Percentiles rank a stretch among this genome's conserved stretches.
Evolutionary conservation across 2,113 vertebrate species (phyloP).

Genomic region (Erythrocebus patas): DNA sequence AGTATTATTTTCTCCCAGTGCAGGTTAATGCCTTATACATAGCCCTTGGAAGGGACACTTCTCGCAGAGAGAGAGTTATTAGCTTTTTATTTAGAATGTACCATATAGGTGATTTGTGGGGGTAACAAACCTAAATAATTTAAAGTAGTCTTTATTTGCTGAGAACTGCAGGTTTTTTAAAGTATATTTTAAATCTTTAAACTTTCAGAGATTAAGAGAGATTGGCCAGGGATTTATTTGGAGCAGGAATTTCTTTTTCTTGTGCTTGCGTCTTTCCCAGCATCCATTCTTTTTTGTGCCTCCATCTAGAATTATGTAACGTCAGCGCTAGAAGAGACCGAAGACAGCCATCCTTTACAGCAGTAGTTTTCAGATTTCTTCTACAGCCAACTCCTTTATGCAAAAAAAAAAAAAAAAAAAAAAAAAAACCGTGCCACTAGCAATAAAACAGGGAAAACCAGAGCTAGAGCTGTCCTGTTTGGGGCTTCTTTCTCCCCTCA

Average conservation of each 20-base stretch:
- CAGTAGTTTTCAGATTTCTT: neutral
- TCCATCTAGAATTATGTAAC: neutral
- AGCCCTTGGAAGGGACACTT: slow-evolving; percentile 32
- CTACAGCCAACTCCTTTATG: slow-evolving; percentile 13
- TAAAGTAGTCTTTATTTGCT: slow-evolving; percentile 74
- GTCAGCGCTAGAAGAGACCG: neutral
- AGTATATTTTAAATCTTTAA: slow-evolving; percentile 75
- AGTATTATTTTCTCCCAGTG: slow-evolving; percentile 46
- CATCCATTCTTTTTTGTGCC: slow-evolving; percentile 21
- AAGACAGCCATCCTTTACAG: neutral
- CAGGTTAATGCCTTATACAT: slow-evolving; percentile 49
- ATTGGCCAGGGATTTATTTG: slow-evolving; percentile 68
- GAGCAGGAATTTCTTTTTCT: slow-evolving; percentile 65
- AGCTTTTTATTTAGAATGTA: slow-evolving; percentile 67
- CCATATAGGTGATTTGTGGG: slow-evolving; percentile 67
- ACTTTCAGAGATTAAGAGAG: slow-evolving; percentile 64
- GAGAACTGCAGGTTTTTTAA: slow-evolving; percentile 66
- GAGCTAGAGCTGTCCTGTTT: neutral
- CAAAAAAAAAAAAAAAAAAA: neutral
- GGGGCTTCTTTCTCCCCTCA: neutral
- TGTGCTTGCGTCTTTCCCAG: slow-evolving; percentile 42
- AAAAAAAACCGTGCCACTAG: no score
- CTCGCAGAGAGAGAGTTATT: slow-evolving; percentile 49
- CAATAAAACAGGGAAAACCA: neutral
- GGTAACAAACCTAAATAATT: slow-evolving; percentile 71